Conservation (phyloP, 2,888 invertebrate species). For the Protodeltote pygarga region DNA sequence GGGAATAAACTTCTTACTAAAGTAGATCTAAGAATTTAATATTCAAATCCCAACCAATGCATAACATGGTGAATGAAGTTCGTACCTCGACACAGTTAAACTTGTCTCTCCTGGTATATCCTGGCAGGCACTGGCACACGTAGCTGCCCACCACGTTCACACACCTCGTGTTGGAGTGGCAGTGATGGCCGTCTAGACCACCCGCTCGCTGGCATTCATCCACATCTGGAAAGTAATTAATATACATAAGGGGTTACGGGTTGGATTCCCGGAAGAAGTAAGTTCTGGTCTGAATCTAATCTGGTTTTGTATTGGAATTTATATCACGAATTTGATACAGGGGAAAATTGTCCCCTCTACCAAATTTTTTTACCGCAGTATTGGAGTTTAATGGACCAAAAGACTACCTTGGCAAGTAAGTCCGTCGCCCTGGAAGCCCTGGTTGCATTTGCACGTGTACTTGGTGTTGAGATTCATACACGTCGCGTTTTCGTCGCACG, state of each 20-base stretch:
- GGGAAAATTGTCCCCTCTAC: too few species aligned
- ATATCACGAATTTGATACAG: too few species aligned
- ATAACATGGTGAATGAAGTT: neutral
- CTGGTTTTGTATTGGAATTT: too few species aligned
- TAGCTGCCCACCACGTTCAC: constrained; percentile 94
- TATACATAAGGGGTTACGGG: neutral
- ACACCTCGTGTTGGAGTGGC: constrained; percentile 94
- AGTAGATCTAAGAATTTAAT: too few species aligned
- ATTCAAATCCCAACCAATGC: too few species aligned
- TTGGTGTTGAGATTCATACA: constrained; percentile 97
- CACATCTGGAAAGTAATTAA: constrained; percentile 88
- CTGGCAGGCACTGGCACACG: constrained; percentile 93
- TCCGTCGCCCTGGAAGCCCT: constrained; percentile 96
- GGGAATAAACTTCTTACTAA: too few species aligned
- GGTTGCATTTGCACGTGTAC: constrained; percentile 96
- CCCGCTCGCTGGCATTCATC: constrained; percentile 94
- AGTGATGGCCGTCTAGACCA: constrained; percentile 93
- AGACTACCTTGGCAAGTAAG: constrained; percentile 90
- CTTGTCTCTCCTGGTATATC: constrained; percentile 92
- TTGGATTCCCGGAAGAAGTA: neutral
- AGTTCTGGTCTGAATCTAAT: too few species aligned
- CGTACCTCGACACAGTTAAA: constrained; percentile 91
- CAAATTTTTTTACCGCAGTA: too few species aligned
- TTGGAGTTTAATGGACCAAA: neutral
- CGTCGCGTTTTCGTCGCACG: constrained; percentile 96